phyloP scores from a whole-genome alignment of 2,113 vertebrate genomes.

The Xenopus borealis region DNA sequence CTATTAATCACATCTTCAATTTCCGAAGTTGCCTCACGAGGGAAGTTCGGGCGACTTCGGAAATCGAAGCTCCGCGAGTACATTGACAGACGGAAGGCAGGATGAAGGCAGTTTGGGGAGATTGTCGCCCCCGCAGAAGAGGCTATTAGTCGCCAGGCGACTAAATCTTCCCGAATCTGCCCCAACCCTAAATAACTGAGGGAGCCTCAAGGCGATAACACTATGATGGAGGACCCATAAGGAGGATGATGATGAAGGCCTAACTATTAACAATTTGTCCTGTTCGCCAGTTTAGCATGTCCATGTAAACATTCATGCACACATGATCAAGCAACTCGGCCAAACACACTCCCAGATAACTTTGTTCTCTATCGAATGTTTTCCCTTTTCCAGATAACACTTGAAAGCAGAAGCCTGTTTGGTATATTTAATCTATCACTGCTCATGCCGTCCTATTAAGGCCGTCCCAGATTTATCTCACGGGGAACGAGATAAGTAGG shows the following conservation, averaged over 20 bases:
- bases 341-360: slow-evolving; percentile 35
- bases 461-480: slow-evolving; percentile 23
- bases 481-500: slow-evolving; percentile 36
- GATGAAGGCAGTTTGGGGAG: too few species aligned
- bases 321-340: slow-evolving; percentile 25
- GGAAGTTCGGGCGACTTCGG: too few species aligned
- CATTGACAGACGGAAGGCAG: too few species aligned
- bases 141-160: too few species aligned
- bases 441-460: slow-evolving; percentile 21
- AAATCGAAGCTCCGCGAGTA: too few species aligned
- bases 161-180: too few species aligned
- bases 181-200: slow-evolving; percentile 29
- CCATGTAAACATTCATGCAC: slow-evolving; percentile 35
- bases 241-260: slow-evolving; percentile 12
- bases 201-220: slow-evolving; percentile 25
- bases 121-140: too few species aligned
- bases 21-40: too few species aligned
- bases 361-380: slow-evolving; percentile 36
- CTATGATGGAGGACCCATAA: slow-evolving; percentile 10
- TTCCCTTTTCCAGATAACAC: slow-evolving; percentile 35
- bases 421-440: slow-evolving; percentile 43
- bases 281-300: slow-evolving; percentile 11
- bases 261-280: slow-evolving; percentile 38
- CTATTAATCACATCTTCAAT: too few species aligned
- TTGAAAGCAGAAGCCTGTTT: slow-evolving; percentile 45